Conservation (phyloP, 2,888 invertebrate genomes). For the Isoperla grammatica region DNA sequence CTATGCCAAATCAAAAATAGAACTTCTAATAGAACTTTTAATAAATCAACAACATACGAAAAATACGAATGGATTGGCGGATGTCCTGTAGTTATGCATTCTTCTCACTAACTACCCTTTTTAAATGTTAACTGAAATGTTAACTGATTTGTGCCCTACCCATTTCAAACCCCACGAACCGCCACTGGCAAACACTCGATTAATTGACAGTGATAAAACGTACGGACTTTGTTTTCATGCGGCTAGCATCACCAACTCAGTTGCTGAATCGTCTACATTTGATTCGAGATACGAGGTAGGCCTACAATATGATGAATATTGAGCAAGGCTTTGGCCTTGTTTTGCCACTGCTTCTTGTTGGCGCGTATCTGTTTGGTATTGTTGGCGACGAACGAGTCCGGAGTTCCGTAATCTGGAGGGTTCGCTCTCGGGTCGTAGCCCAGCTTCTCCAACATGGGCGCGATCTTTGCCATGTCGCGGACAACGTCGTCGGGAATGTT, state of each 20-base stretch:
- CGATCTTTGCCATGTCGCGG: conserved; percentile 85
- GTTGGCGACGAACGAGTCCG: conserved; percentile 68
- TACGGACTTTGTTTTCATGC: conserved; percentile 1
- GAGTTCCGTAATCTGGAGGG: conserved; percentile 90
- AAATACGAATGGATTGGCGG: no score
- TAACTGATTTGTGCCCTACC: no score
- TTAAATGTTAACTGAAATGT: no score
- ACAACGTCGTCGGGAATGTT: conserved; percentile 87
- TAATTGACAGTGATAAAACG: no score
- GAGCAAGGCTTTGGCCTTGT: conserved; percentile 33
- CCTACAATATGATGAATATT: conserved; percentile 22
- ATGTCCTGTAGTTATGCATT: no score
- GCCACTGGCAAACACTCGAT: no score
- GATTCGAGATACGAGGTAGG: conserved; percentile 23
- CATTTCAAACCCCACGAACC: no score
- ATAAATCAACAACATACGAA: no score
- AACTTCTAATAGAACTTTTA: no score
- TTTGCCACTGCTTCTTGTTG: conserved; percentile 33
- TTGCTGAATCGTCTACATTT: conserved; percentile 25
- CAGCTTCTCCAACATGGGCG: conserved; percentile 84
- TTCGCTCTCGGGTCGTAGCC: conserved; percentile 96
- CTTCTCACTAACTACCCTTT: no score
- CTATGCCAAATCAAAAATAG: no score
- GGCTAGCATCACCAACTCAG: conserved; percentile 19
- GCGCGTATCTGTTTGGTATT: conserved; percentile 47